Base-by-base conservation (phyloP, 2,797 vertebrate genomes). In the Cichlasoma orientale region DNA sequence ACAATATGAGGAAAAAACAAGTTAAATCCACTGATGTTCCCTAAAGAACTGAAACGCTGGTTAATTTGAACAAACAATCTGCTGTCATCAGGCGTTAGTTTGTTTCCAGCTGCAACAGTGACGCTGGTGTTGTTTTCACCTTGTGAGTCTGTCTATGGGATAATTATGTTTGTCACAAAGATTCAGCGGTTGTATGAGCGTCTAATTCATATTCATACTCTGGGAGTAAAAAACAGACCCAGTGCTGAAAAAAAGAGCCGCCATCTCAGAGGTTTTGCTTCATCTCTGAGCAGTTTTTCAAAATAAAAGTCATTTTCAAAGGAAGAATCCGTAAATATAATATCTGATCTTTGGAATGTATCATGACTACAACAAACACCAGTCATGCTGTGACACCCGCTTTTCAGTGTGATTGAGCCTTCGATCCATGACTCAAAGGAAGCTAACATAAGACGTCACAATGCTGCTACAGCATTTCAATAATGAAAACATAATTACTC, bases 131-230 rank as follows among this genome's bases (percentile, higher is more conserved):
- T 68, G 41, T 0, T 47, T 66, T 66, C 41, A 66, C 61, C 41
- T 19, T 47, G 23, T 68, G 41, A 3, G 61, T 50, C 61, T 68
- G 41, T 29, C 16, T 44, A 5, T 68, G 18, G 19, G 16, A 68
- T 29, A 50, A 68, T 50, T 29, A n/a, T 29, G 41, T 11, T 68
- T 4, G 25, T 25, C 25, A 50, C 41, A 50, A 68, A 68, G 41
- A 68, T 29, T 19, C 9, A 50, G 41, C 29, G 4, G 61, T 50
- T 50, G 25, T 29, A 50, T n/a, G 25, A 50, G 41, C 16, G 4
- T 25, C 18, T 68, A 68, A 68, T 68, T 68, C 41, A 50, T 68
- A 50, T 68, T 68, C 61, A 29, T 68, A 68, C 47, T 50, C 41
- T 66, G 61, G 16, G 61, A 50, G 41, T 68, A 50, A 68, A 68